Conservation (phyloP, 2,113 vertebrate genomes). For the Prunella fulvescens region DNA sequence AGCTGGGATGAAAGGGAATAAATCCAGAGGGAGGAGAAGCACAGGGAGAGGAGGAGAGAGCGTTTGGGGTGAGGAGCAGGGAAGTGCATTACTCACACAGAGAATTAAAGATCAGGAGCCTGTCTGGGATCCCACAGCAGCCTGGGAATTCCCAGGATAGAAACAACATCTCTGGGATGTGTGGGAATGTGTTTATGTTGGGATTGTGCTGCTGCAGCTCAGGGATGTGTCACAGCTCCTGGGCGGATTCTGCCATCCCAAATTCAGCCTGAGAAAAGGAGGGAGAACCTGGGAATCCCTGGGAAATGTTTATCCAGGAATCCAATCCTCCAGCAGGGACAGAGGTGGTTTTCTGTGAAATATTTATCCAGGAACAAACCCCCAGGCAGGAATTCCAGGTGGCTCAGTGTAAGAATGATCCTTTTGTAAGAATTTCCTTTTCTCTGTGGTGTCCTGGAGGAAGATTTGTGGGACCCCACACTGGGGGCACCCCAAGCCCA, state of each 20-base stretch:
- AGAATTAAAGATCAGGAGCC: neutral
- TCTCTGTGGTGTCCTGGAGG: fast-evolving
- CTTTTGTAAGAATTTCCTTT: neutral
- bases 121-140: neutral
- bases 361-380: neutral
- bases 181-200: neutral
- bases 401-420: neutral
- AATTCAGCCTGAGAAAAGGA: neutral
- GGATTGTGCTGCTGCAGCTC: neutral
- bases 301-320: neutral
- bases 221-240: neutral
- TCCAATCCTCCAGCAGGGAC: neutral
- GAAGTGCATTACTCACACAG: neutral
- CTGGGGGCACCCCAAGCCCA: neutral
- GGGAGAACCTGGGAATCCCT: neutral
- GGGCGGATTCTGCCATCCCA: neutral
- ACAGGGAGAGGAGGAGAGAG: neutral
- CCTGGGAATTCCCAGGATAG: neutral
- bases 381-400: neutral
- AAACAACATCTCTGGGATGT: neutral
- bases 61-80: neutral
- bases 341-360: neutral
- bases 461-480: fast-evolving
- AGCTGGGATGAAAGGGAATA: neutral
- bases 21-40: neutral